Conservation (phyloP, 2,888 invertebrate species). For the Xanthorhoe designata region DNA sequence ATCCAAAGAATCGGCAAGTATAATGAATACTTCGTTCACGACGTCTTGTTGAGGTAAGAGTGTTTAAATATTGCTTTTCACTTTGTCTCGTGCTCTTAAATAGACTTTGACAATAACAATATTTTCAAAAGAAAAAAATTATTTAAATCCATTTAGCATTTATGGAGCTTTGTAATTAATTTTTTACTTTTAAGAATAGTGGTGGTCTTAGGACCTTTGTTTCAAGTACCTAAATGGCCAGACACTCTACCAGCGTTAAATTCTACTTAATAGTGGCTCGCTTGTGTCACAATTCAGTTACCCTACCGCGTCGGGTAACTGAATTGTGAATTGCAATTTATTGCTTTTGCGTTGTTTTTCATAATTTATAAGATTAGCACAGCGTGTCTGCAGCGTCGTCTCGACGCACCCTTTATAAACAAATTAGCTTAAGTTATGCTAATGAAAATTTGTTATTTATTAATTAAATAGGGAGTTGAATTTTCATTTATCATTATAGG, state of each 20-base stretch:
- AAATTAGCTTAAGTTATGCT: conserved; percentile 38
- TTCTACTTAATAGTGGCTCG: conserved; percentile 24
- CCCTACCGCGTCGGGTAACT: conserved; percentile 47
- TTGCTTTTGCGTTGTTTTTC: conserved; percentile 73
- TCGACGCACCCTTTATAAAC: conserved; percentile 31
- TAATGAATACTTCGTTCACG: background rate
- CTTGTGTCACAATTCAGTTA: too few relatives aligned
- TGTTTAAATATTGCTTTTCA: too few relatives aligned
- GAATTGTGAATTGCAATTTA: conserved; percentile 72
- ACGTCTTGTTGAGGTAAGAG: too few relatives aligned
- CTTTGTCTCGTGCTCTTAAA: too few relatives aligned
- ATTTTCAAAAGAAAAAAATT: too few relatives aligned
- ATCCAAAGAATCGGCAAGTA: background rate
- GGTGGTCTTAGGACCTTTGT: background rate
- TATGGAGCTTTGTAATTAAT: background rate
- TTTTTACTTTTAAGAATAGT: background rate
- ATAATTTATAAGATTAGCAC: conserved; percentile 74
- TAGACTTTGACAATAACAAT: too few relatives aligned
- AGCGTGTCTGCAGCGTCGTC: conserved; percentile 25
- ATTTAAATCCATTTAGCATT: too few relatives aligned
- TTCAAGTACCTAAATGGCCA: conserved; percentile 1
- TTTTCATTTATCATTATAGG: background rate
- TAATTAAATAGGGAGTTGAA: background rate
- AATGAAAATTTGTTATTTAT: conserved; percentile 28
- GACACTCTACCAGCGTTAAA: conserved; percentile 15